Evolutionary conservation across 2,797 vertebrate genomes (phyloP), one percentile per base, ranked within the genome.

Genomic region (Pyrocephalus nanus): DNA sequence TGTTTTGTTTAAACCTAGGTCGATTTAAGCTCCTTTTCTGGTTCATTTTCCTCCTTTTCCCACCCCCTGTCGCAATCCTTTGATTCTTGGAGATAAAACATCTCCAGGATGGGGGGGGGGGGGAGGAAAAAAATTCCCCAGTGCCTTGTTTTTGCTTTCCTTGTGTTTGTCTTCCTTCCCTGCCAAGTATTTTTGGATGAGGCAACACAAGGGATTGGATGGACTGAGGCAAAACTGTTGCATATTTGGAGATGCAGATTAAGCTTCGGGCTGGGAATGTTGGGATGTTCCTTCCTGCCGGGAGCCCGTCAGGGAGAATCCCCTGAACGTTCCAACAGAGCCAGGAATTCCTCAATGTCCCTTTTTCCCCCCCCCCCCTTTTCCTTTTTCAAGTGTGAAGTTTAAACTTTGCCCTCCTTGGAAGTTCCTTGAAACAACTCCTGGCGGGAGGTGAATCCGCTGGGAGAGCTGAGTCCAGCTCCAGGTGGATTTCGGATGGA

Each of bases 191-290:
- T 93, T 93, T 86, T 88, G 91, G 88, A 64, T 55, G 73, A 47
- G 72, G 57, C 64, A 57, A 57, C 54, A 23, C 54, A 23, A 34
- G 54, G 54, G 32, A 15, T 34, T 34, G 54, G 97, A 97, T 97
- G 97, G 51, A 96, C 96, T 96, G 97, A 96, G 97, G 94, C 89
- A 94, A 94, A 85, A 74, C 73, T 51, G 73, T 19, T 78, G 75
- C 84, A 42, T 78, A 30, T 91, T 75, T 88, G 79, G 43, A 70
- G 15, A 48, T 36, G 85, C 54, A 86, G 76, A 74, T 86, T 4
- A 66, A 86, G 80, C 61, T 86, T 54, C 9, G 4, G 43, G 8
- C 65, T 62, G 53, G 58, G 36, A 60, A 40, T 40, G 18, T 40
- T 11, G 23, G 15, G 50, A 10, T 3, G 3, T 60, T 60, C 57